Evolutionary conservation across 2,113 vertebrate genomes (phyloP), one percentile per base, ranked within the genome.

Genomic region (Plectropomus leopardus): DNA sequence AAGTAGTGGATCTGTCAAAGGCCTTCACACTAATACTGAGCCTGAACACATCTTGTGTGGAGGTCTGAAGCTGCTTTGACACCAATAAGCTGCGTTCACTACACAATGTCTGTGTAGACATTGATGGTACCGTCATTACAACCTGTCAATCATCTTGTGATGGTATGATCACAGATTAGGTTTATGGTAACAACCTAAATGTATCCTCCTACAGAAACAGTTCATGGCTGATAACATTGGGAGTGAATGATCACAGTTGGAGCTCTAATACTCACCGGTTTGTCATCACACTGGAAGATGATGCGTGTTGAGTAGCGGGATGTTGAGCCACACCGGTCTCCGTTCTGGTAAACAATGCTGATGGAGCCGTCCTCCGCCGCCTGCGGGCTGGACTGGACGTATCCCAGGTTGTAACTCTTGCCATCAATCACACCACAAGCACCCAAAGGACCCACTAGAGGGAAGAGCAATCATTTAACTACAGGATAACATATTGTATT

Each of bases 251-350:
- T n/a, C n/a, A n/a, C n/a, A n/a, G 10, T 7, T 40, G 36, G 36
- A 10, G 21, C 21, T 67, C 6, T 30, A 5, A 36, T 24, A 77
- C 93, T 92, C 89, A 97, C 97, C 10, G 90, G 92, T 3, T 91
- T 95, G 89, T 98, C 95, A 3, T 96, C 96, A 0, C 98, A 99
- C 55, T 97, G 95, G 42, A 99, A 95, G 58, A 95, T 95, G 70
- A 99, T 96, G 73, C 96, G 95, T 0, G 98, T 99, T 2, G 98
- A 98, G 82, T 94, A 98, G 63, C 63, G 96, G 24, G 94, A 92
- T 3, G 81, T 78, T 19, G 78, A 58, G 0, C 65, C 80, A 55
- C 98, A 99, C 1, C 9, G 86, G 74, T 98, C 98, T 0, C 98
- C 98, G 17, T 96, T 97, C 86, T 95, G 94, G 24, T 99, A 99